A percentile compares a stretch with the other conserved stretches of the same genome.
phyloP scores from a whole-genome alignment of 2,888 invertebrate genomes.

The Strigamia transsilvanica region DNA sequence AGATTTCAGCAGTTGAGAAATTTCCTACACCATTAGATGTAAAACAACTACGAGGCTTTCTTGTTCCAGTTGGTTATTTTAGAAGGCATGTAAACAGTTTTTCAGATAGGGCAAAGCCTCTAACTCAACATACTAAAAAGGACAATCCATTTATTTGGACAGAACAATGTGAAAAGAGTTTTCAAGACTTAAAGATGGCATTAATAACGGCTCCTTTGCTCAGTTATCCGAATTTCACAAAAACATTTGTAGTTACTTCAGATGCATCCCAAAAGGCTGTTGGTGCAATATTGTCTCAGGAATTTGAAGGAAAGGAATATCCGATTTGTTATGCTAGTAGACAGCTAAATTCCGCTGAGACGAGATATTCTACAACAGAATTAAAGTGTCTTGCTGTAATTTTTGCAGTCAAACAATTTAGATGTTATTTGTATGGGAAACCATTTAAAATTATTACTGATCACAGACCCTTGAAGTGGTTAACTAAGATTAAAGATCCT shows the following conservation, averaged over 20 bases:
- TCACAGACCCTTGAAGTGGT: neutral
- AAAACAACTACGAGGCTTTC: neutral
- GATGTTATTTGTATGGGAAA: neutral
- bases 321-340: conserved; percentile 5
- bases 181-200: neutral
- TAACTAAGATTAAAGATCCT: no score
- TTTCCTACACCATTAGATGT: neutral
- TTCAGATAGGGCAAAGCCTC: neutral
- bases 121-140: neutral
- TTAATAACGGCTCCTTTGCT: conserved; percentile 7
- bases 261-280: conserved; percentile 4
- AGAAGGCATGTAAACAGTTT: neutral
- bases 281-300: conserved; percentile 43
- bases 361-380: neutral
- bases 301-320: neutral
- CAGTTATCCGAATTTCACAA: neutral
- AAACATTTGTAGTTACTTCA: neutral
- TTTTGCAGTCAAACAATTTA: neutral
- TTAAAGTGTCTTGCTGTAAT: no score
- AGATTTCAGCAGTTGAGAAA: neutral
- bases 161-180: neutral
- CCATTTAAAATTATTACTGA: conserved; percentile 17
- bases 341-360: neutral
- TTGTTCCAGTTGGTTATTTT: conserved; percentile 46
- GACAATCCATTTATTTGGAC: neutral